Conservation (phyloP, 2,888 invertebrate species). For the Aphodius granarius region DNA sequence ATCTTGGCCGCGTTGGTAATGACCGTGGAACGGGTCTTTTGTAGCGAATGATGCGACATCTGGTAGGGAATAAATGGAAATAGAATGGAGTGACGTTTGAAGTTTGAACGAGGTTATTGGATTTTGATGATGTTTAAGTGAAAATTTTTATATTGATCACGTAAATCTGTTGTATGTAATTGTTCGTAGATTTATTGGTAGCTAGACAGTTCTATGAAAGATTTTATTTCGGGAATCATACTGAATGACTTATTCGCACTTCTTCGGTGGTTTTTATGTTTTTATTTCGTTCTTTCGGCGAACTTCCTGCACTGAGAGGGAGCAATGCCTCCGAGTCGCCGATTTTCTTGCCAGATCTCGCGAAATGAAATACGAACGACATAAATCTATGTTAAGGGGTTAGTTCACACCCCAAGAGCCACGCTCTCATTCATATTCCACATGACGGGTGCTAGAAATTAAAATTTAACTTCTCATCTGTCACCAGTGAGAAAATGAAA, state of each 20-base stretch:
- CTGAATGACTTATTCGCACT: background rate
- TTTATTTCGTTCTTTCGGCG: conserved; percentile 9
- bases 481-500: background rate
- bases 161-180: no score
- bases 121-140: background rate
- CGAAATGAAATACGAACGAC: conserved; percentile 10
- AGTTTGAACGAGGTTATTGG: background rate
- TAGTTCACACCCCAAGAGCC: background rate
- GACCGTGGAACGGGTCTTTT: background rate
- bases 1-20: background rate
- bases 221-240: background rate
- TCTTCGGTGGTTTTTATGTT: no score
- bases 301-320: conserved; percentile 8
- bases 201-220: background rate
- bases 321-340: conserved; percentile 10
- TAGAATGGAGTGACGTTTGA: background rate
- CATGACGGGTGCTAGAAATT: conserved; percentile 6
- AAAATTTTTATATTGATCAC: no score
- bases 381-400: conserved; percentile 10
- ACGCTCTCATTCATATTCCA: conserved; percentile 6
- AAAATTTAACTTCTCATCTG: conserved; percentile 2
- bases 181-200: no score
- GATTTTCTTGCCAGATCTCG: conserved; percentile 15
- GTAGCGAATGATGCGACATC: background rate
- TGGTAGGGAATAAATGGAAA: background rate